A percentile compares a stretch with the other conserved stretches of the same genome.
Evolutionary conservation across 2,797 vertebrate species (phyloP).

Genomic region (Trichosurus vulpecula): DNA sequence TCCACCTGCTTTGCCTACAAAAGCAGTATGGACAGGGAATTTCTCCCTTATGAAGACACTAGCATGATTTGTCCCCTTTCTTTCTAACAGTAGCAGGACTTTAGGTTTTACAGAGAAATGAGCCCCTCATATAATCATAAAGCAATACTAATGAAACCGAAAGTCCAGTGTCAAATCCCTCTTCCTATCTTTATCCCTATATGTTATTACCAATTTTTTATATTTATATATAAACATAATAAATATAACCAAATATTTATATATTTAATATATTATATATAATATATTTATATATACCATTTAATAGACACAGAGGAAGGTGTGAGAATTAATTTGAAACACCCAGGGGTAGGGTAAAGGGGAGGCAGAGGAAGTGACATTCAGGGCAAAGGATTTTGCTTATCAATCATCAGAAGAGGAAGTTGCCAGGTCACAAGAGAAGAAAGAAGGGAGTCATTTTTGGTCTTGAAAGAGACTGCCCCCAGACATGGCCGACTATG

Average conservation of each 20-base stretch:
- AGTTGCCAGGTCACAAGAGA: background rate
- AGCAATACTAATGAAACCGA: background rate
- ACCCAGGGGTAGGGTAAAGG: rapidly evolving
- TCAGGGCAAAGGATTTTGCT: background rate
- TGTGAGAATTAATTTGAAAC: background rate
- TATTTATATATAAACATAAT: too few relatives aligned
- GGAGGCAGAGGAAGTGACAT: background rate
- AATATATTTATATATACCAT: background rate
- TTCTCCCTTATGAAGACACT: background rate
- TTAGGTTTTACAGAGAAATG: background rate
- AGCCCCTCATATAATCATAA: background rate
- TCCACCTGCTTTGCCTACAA: slow-evolving; percentile 1
- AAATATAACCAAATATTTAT: too few relatives aligned
- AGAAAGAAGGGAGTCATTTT: background rate
- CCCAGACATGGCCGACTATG: background rate
- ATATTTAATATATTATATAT: too few relatives aligned
- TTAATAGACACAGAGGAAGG: background rate
- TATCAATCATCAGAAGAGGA: background rate
- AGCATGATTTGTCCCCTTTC: background rate
- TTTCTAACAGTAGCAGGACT: background rate
- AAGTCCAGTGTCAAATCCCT: background rate
- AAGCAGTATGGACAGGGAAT: slow-evolving; percentile 12
- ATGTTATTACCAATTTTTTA: background rate
- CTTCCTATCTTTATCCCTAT: background rate
- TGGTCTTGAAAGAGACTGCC: background rate